Conservation (phyloP, 2,888 invertebrate species). For the Ephialtes manifestator region DNA sequence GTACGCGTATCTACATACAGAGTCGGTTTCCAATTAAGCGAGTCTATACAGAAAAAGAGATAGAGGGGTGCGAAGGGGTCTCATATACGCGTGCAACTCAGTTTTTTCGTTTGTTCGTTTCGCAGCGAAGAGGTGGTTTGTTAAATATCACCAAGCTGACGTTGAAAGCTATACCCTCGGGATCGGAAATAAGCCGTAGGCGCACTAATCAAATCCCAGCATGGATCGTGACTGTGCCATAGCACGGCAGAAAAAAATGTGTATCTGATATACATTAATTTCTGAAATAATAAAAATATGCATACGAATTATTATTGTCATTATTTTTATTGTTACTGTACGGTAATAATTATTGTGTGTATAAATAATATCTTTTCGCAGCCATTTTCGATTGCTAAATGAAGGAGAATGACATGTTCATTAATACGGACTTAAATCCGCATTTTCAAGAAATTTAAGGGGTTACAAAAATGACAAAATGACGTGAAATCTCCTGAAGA, state of each 20-base stretch:
- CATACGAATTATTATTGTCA: background rate
- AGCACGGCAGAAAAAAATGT: too few relatives aligned
- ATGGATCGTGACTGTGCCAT: background rate
- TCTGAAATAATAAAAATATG: too few relatives aligned
- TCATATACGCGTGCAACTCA: conserved; percentile 1
- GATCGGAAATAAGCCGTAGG: conserved; percentile 63
- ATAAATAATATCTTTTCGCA: background rate
- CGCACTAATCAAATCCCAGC: conserved; percentile 72
- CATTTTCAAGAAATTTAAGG: too few relatives aligned
- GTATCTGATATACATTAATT: too few relatives aligned
- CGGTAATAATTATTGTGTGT: background rate
- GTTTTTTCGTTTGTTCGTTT: conserved; percentile 26
- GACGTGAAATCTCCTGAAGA: too few relatives aligned
- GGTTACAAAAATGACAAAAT: too few relatives aligned
- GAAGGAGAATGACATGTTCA: too few relatives aligned
- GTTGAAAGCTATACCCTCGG: conserved; percentile 25
- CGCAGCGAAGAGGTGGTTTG: conserved; percentile 9
- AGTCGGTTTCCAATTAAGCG: conserved; percentile 70
- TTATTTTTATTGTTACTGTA: background rate
- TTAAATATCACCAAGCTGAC: conserved; percentile 17
- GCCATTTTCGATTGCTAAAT: background rate
- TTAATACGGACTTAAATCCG: too few relatives aligned
- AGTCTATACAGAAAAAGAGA: conserved; percentile 22
- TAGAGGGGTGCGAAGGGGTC: background rate
- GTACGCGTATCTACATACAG: background rate